phyloP scores from a whole-genome alignment of 2,888 invertebrate genomes.

The Chymomyza amoena region DNA sequence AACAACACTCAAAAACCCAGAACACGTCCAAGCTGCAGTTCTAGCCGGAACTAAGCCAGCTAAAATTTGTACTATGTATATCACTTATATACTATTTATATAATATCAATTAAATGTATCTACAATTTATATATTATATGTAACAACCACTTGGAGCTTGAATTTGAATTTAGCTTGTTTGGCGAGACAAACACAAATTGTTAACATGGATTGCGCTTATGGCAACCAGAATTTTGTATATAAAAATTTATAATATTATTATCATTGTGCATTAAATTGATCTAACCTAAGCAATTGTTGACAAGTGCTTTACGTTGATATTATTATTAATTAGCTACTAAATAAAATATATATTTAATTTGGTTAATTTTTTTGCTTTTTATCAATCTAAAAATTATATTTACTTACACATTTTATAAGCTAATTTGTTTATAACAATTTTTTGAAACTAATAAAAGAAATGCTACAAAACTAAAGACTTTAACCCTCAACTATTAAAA shows the following conservation, averaged over 20 bases:
- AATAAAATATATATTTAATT: background rate
- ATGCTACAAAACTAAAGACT: background rate
- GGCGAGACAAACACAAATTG: conserved; percentile 36
- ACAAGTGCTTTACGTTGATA: conserved; percentile 55
- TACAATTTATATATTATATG: conserved; percentile 22
- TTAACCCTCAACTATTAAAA: no score
- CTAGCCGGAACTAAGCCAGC: conserved; percentile 35
- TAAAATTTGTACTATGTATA: conserved; percentile 30
- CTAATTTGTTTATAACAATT: background rate
- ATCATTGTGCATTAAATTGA: conserved; percentile 26
- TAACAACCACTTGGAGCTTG: conserved; percentile 58
- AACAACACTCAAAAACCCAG: conserved; percentile 13
- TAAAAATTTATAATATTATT: conserved; percentile 36
- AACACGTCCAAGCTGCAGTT: conserved; percentile 46
- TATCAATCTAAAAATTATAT: background rate
- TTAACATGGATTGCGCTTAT: conserved; percentile 45
- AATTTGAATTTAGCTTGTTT: conserved; percentile 56
- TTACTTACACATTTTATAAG: background rate
- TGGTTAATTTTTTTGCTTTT: background rate
- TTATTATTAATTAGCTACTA: background rate
- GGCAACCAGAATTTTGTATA: conserved; percentile 44
- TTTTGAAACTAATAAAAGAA: background rate
- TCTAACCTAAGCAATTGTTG: conserved; percentile 64
- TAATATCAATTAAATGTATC: conserved; percentile 33
- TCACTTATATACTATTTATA: conserved; percentile 13